Evolutionary conservation across 2,888 invertebrate genomes (phyloP).

Genomic region (Achlya flavicornis): DNA sequence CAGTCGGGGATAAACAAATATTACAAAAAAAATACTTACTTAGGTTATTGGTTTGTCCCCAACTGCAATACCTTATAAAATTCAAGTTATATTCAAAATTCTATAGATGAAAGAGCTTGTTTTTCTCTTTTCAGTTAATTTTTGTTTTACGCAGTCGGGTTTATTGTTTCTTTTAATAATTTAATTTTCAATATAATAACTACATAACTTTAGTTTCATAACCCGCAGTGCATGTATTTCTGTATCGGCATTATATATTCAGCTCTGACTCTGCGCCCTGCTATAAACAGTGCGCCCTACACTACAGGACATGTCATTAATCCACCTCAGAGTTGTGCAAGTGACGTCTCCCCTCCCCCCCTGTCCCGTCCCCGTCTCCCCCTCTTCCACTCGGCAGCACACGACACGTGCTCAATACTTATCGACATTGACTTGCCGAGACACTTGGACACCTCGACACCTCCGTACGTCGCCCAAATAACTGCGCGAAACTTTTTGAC

Average conservation of each 20-base stretch:
- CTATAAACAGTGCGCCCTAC: not conserved
- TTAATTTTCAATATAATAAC: too few species aligned
- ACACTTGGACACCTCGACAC: not conserved
- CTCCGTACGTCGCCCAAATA: not conserved
- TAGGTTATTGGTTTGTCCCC: too few species aligned
- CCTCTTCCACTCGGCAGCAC: not conserved
- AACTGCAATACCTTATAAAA: too few species aligned
- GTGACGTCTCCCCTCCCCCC: not conserved
- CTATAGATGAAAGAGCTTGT: too few species aligned
- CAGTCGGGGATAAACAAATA: too few species aligned
- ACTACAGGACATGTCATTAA: slow-evolving; percentile 5
- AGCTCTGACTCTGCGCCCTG: not conserved
- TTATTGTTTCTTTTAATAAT: too few species aligned
- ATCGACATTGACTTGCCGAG: slow-evolving; percentile 1
- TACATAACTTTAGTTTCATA: not conserved
- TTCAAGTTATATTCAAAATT: too few species aligned
- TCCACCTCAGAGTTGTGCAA: slow-evolving; percentile 7
- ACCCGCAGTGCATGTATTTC: not conserved
- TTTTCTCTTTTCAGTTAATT: too few species aligned
- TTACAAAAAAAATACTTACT: too few species aligned
- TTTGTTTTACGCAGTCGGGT: too few species aligned
- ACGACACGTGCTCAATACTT: slow-evolving; percentile 3
- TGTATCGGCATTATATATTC: not conserved
- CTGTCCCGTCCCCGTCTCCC: not conserved
- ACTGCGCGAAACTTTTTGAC: not conserved